phyloP scores from a whole-genome alignment of 2,113 vertebrate species.

The Hystrix brachyura region DNA sequence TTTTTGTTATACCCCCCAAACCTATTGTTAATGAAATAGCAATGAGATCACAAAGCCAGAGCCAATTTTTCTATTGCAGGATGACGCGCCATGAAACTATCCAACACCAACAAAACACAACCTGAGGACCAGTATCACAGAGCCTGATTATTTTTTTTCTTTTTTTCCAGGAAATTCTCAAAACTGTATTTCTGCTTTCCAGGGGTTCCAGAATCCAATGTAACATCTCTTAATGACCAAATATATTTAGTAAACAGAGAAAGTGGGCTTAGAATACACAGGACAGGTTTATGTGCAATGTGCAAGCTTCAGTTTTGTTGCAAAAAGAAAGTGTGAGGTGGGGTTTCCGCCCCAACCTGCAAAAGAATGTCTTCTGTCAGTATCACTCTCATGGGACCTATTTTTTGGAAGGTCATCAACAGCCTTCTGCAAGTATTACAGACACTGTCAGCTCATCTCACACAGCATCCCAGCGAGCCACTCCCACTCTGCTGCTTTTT shows the following conservation, averaged over 20 bases:
- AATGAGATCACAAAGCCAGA: neutral
- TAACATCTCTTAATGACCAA: neutral
- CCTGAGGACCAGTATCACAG: neutral
- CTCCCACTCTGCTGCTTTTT: neutral
- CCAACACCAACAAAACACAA: neutral
- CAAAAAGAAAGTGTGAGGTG: neutral
- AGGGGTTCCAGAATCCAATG: neutral
- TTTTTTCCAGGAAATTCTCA: neutral
- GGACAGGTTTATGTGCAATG: neutral
- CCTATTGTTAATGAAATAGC: neutral
- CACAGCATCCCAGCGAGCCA: fast-evolving
- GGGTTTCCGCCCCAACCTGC: neutral
- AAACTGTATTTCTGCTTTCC: neutral
- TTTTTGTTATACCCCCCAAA: neutral
- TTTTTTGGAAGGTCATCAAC: neutral
- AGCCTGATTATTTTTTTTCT: neutral
- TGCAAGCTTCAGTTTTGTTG: neutral
- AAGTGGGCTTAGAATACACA: neutral
- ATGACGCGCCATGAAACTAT: neutral
- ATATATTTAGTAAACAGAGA: neutral
- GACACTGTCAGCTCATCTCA: neutral
- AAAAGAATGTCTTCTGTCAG: neutral
- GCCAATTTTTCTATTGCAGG: neutral
- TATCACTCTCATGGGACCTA: neutral
- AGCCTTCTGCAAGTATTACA: neutral